Base-by-base conservation (phyloP, 2,797 vertebrate species). In the Sebastes hubbsi region DNA sequence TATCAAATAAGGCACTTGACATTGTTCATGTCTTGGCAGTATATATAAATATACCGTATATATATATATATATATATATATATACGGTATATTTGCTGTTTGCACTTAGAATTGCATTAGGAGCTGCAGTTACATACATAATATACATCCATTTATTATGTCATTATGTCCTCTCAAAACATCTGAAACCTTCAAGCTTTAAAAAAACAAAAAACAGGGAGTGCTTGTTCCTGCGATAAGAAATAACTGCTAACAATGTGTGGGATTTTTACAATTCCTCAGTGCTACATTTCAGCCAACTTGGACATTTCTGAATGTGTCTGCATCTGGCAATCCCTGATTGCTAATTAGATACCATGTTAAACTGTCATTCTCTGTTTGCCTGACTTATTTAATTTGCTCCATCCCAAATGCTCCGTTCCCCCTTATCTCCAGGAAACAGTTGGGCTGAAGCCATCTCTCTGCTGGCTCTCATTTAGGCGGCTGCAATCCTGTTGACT, bases 391-490 rank as follows among this genome's bases (percentile, higher is more conserved):
- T 93, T 95, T 91, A 78, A 94, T 94, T 90, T 82, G 72, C 83
- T 83, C 80, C 78, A 83, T 89, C 79, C 86, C 90, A 89, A 90
- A 92, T 64, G 85, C 78, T 90, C 85, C 42, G 73, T 86, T 87
- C 72, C 69, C 81, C 67, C 88, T 94, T 95, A 95, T 96, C 95
- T 93, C 88, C 65, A 58, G 78, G 87, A 94, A 94, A 91, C 94
- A 95, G 93, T 94, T 92, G 93, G 92, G 82, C 87, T 60, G 84
- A 76, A 78, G 93, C 92, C 93, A 94, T 93, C 86, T 86, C 86
- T 87, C 85, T 30, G 29, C 88, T 75, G 89, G 58, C 87, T 88
- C 87, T 92, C 86, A 73, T 88, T 93, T 88, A 79, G 79, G 75
- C 49, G 78, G 81, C 49, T 64, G 86, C 73, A 78, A 69, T 90